A percentile compares a stretch with the other conserved stretches of the same genome.
These are phyloP conservation scores for Plusia festucae DNA, from an alignment of 2,888 invertebrate genomes.

Conservation along the genomic window DNA sequence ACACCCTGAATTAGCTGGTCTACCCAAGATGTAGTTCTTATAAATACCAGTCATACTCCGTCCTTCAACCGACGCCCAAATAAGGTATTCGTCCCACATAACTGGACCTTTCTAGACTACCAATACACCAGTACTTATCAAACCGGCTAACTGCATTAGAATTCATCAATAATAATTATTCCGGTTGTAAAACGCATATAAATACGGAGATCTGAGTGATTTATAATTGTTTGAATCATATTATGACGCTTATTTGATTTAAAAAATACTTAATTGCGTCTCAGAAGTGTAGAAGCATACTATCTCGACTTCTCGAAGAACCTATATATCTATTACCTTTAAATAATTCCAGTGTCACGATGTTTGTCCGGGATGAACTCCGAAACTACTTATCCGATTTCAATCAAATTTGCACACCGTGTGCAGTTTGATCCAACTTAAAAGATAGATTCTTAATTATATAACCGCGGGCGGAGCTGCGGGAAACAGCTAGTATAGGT, in stretches of 20 bases:
- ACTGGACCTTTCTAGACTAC: conserved; percentile 41
- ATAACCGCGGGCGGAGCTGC: too few relatives aligned
- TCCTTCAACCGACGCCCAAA: conserved; percentile 36
- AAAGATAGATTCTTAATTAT: too few relatives aligned
- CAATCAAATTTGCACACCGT: too few relatives aligned
- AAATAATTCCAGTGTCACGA: too few relatives aligned
- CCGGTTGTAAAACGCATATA: conserved; percentile 22
- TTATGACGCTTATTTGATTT: not conserved
- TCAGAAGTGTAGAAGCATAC: not conserved
- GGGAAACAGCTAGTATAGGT: too few relatives aligned
- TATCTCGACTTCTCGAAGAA: too few relatives aligned
- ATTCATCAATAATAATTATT: conserved; percentile 36
- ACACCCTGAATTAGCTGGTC: not conserved
- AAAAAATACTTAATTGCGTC: not conserved
- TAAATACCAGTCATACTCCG: conserved; percentile 11
- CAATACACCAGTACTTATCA: conserved; percentile 20
- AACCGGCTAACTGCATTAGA: conserved; percentile 42
- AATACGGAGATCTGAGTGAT: conserved; percentile 26
- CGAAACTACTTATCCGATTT: too few relatives aligned
- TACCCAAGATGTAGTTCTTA: not conserved
- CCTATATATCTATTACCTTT: too few relatives aligned
- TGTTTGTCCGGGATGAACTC: too few relatives aligned
- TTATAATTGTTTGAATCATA: not conserved
- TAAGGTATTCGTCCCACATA: conserved; percentile 51
- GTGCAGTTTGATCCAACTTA: too few relatives aligned